Conservation (phyloP, 1,140 invertebrate species). For the Pseudomyrmex sp. region DNA sequence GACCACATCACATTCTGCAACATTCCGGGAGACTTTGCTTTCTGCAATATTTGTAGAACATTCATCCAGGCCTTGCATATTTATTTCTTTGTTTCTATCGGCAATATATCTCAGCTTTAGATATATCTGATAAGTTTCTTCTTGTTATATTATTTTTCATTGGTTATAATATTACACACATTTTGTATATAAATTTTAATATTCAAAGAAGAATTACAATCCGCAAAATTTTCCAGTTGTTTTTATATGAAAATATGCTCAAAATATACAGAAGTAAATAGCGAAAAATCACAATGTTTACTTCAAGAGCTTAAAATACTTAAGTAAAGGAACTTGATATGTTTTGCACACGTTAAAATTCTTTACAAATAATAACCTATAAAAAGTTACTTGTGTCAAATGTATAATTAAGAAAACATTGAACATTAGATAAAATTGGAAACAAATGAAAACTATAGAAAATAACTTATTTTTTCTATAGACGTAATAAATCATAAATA, state of each 20-base stretch:
- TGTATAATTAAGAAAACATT: not conserved
- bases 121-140: conserved; percentile 22
- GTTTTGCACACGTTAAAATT: not conserved
- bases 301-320: not conserved
- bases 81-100: conserved; percentile 35
- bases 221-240: not conserved
- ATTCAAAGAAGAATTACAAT: not conserved
- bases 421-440: conserved; percentile 7
- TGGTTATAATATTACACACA: conserved; percentile 9
- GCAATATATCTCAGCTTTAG: conserved; percentile 11
- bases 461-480: not conserved
- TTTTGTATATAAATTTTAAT: conserved; percentile 14
- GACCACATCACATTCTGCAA: conserved; percentile 36
- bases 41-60: conserved; percentile 49
- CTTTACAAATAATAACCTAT: conserved; percentile 20
- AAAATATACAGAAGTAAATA: not conserved
- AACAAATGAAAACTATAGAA: conserved; percentile 12
- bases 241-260: not conserved
- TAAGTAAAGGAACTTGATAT: conserved; percentile 15
- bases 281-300: conserved; percentile 1
- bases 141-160: conserved; percentile 16
- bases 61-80: conserved; percentile 71
- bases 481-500: not conserved
- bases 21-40: conserved; percentile 16
- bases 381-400: conserved; percentile 28